Conservation (phyloP, 2,888 invertebrate species). For the Axea sp. region DNA sequence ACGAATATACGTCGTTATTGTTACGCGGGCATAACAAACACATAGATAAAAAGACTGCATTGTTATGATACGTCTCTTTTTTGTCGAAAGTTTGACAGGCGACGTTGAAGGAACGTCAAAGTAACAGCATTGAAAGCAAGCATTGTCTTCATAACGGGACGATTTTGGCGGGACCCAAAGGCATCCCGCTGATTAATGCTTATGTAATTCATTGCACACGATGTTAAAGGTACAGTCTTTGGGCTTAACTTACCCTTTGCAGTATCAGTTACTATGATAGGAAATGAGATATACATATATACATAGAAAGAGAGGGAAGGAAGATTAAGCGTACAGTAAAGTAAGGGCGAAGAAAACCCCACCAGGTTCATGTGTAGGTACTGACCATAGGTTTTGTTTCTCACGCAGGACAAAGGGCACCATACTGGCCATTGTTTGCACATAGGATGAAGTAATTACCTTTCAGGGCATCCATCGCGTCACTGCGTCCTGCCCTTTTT, state of each 20-base stretch:
- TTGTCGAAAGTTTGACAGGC: slow-evolving; percentile 56
- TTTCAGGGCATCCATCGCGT: slow-evolving; percentile 68
- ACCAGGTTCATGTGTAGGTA: slow-evolving; percentile 63
- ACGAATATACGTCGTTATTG: slow-evolving; percentile 39
- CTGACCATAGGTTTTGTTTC: slow-evolving; percentile 75
- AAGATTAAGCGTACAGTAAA: slow-evolving; percentile 34
- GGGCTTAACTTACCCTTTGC: slow-evolving; percentile 64
- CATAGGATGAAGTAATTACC: slow-evolving; percentile 77
- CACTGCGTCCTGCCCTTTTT: slow-evolving; percentile 60
- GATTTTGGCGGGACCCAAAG: slow-evolving; percentile 66
- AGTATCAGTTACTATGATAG: slow-evolving; percentile 70
- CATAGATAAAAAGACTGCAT: slow-evolving; percentile 48
- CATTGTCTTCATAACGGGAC: slow-evolving; percentile 66
- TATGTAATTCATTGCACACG: slow-evolving; percentile 77
- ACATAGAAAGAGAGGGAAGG: neutral
- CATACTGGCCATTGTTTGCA: slow-evolving; percentile 75
- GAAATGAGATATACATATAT: too few species aligned
- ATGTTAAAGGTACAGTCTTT: slow-evolving; percentile 75
- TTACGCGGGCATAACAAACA: slow-evolving; percentile 45
- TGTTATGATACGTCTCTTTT: slow-evolving; percentile 56
- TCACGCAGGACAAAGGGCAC: slow-evolving; percentile 74
- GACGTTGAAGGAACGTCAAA: slow-evolving; percentile 62
- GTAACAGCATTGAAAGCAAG: slow-evolving; percentile 48
- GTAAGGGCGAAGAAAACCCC: slow-evolving; percentile 49
- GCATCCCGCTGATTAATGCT: slow-evolving; percentile 76